Base-by-base conservation (phyloP, 2,888 invertebrate species). In the Drosophila emarginata region DNA sequence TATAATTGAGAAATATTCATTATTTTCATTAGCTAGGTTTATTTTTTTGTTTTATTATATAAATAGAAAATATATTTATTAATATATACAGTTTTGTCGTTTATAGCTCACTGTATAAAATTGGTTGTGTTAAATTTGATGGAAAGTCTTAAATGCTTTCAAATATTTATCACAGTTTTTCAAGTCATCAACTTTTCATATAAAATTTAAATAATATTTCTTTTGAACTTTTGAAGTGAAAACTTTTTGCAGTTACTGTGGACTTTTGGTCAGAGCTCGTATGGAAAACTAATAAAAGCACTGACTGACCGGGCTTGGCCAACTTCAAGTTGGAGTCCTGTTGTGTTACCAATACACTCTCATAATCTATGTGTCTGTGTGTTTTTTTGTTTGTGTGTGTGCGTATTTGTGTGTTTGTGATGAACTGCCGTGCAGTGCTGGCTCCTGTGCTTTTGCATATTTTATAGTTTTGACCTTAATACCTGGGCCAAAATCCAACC, bases 391-490 rank as follows among this genome's bases (percentile, higher is more conserved):
- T 2, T 18, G 40, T 45, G 6, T 12, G 21, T 23, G 39, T 36
- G 50, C 32, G 54, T 72, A 72, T 81, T 79, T 64, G 59, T 60
- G 63, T 50, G 53, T 76, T 73, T 77, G 83, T 79, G 79, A 79
- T 79, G 83, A 67, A 79, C 79, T 71, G 74, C 68, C 58, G 59
- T 64, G 54, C 50, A 39, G 56, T 58, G 51, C 26, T 64, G 58
- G 65, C 52, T 64, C 67, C 64, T 64, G 79, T 76, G 74, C 77
- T 79, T 54, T 79, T 85, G 86, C 81, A 78, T 82, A 84, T 84
- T 82, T 82, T 82, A 87, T 84, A 75, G 81, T 67, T 77, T 71
- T 87, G 87, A 80, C 82, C 87, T 83, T 86, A 86, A 86, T 87
- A 75, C 78, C 80, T 40, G 63, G 54, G 36, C 54, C 61, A 68